These are phyloP conservation scores for Hylaea fasciaria DNA, from an alignment of 2,888 invertebrate species.

Conservation along the genomic window DNA sequence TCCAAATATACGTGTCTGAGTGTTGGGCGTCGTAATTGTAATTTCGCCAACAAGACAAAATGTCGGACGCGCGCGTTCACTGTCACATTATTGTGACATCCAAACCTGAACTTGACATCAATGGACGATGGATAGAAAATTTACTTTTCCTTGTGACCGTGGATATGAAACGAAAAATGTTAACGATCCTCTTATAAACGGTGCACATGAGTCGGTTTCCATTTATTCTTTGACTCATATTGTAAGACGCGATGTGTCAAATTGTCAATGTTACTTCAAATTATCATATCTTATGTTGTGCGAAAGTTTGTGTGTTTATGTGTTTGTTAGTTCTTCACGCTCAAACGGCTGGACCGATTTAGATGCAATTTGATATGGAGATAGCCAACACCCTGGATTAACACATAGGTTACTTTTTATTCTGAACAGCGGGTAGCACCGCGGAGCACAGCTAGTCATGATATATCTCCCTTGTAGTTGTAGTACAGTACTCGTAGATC, in stretches of 20 bases:
- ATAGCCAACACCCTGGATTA: no score
- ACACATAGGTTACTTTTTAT: no score
- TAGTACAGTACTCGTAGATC: no score
- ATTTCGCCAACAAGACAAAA: conserved; percentile 35
- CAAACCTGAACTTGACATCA: conserved; percentile 40
- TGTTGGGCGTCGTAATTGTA: conserved; percentile 12
- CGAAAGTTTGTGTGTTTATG: no score
- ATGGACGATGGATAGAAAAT: conserved; percentile 26
- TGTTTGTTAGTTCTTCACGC: no score
- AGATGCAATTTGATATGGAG: no score
- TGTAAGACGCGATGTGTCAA: not conserved
- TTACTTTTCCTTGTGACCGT: conserved; percentile 12
- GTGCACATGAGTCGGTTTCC: not conserved
- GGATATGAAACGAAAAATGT: conserved; percentile 12
- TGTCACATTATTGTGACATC: conserved; percentile 35
- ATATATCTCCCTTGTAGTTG: no score
- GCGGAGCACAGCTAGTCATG: no score
- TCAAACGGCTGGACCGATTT: no score
- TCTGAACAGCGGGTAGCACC: no score
- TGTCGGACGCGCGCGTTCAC: conserved; percentile 25
- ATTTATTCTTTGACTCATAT: conserved; percentile 1
- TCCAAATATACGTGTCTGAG: conserved; percentile 8
- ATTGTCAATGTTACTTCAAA: no score
- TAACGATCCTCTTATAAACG: conserved; percentile 11
- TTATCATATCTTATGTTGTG: no score